phyloP scores from a whole-genome alignment of 1,140 invertebrate species.

The Parapsyche elsis region DNA sequence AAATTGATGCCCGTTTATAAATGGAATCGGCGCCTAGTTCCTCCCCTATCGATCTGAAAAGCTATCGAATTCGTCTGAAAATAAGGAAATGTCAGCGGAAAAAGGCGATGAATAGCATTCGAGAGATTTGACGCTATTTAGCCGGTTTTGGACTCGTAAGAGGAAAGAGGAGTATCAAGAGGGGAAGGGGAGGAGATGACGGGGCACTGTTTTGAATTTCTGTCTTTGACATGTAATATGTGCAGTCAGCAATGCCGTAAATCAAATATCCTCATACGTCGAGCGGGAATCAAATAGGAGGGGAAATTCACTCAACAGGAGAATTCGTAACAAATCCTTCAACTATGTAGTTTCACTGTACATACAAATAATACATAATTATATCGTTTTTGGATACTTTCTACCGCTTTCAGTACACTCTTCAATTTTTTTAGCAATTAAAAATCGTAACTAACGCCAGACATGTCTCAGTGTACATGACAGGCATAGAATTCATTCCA shows the following conservation, averaged over 20 bases:
- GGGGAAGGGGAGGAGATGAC: background rate
- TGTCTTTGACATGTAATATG: constrained; percentile 42
- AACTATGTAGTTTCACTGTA: no score
- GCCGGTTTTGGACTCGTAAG: background rate
- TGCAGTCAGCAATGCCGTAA: constrained; percentile 35
- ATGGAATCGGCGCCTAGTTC: background rate
- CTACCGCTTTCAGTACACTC: no score
- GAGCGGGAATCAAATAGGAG: background rate
- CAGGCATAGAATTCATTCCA: no score
- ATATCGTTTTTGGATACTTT: no score
- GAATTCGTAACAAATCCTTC: no score
- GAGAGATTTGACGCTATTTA: background rate
- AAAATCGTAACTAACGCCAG: no score
- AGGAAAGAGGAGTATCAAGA: no score
- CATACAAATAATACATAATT: no score
- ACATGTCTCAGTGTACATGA: no score
- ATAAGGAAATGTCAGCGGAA: constrained; percentile 5
- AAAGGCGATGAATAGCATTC: background rate
- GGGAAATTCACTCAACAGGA: no score
- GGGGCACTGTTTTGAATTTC: constrained; percentile 25
- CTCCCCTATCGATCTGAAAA: background rate
- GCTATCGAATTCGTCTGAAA: background rate
- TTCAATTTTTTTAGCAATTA: no score
- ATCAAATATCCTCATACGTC: constrained; percentile 22
- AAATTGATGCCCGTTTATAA: background rate